A percentile compares a stretch with the other conserved stretches of the same genome.
Conservation (phyloP, 37 sponge, comb jelly and placozoan species). For the Oscarella lobularis region DNA sequence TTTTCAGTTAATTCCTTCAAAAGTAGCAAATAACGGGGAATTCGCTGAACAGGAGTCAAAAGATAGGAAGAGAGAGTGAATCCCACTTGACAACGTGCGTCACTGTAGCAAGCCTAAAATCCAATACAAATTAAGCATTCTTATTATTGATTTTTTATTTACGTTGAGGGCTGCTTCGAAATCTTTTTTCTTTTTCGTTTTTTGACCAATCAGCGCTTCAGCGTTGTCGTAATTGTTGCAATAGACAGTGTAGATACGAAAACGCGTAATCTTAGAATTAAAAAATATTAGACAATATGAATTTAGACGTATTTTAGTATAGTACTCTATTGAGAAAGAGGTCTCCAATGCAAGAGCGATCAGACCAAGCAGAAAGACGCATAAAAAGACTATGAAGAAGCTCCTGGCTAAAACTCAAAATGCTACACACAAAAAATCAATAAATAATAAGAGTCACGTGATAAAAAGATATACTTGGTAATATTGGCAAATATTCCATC, state of each 20-base stretch:
- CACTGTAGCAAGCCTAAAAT: conserved; percentile 18
- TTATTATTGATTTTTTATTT: not conserved
- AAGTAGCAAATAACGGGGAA: conserved; percentile 74
- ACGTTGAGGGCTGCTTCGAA: conserved; percentile 57
- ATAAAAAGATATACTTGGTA: conserved; percentile 34
- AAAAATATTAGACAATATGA: not conserved
- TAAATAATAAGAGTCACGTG: not conserved
- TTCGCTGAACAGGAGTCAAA: conserved; percentile 86
- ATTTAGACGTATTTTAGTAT: not conserved
- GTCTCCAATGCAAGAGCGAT: not conserved
- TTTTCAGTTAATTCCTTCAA: conserved; percentile 26
- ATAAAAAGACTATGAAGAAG: not conserved
- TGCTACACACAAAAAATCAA: too few relatives aligned
- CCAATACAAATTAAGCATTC: not conserved
- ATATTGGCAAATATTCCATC: conserved; percentile 72
- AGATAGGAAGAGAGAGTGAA: conserved; percentile 62
- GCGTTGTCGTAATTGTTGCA: conserved; percentile 83
- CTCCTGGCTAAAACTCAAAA: not conserved
- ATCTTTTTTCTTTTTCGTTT: conserved; percentile 58
- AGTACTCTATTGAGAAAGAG: not conserved
- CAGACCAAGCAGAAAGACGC: not conserved
- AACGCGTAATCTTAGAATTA: not conserved
- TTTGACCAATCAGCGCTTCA: conserved; percentile 25
- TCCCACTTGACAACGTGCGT: conserved; percentile 34
- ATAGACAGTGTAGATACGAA: conserved; percentile 78